phyloP scores from a whole-genome alignment of 2,888 invertebrate genomes.

The Muschampia plurimacula region DNA sequence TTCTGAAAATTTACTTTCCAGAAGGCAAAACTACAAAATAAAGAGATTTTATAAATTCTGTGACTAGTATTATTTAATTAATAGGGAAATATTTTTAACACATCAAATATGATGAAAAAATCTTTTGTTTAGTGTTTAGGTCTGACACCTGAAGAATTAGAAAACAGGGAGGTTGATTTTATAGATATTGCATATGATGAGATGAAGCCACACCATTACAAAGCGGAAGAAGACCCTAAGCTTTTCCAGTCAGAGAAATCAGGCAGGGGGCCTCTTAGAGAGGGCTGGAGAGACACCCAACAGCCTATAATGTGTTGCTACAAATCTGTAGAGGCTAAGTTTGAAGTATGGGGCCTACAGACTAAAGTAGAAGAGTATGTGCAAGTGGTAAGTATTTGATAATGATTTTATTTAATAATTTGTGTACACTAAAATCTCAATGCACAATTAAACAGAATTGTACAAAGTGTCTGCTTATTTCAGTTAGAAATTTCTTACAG shows the following conservation, averaged over 20 bases:
- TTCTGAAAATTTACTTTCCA: too few relatives aligned
- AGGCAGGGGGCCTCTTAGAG: constrained; percentile 92
- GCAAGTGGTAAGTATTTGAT: constrained; percentile 87
- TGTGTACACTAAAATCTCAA: neutral
- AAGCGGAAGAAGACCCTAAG: constrained; percentile 94
- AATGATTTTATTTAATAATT: neutral
- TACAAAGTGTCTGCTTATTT: too few relatives aligned
- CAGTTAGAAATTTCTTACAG: too few relatives aligned
- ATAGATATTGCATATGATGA: constrained; percentile 96
- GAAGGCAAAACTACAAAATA: too few relatives aligned
- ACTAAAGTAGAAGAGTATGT: constrained; percentile 95
- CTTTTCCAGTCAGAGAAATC: constrained; percentile 94
- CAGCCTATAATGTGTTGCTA: constrained; percentile 97
- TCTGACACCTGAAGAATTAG: constrained; percentile 90
- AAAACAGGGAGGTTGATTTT: constrained; percentile 90
- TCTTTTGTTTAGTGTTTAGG: constrained; percentile 87
- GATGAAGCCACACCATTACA: constrained; percentile 94
- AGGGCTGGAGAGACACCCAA: constrained; percentile 91
- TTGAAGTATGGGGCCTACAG: constrained; percentile 97
- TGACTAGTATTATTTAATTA: neutral
- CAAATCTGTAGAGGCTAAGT: constrained; percentile 93
- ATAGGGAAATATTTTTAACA: neutral
- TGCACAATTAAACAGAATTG: too few relatives aligned
- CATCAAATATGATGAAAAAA: neutral
- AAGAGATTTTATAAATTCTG: neutral